Evolutionary conservation across 2,797 vertebrate genomes (phyloP).

Genomic region (Lycodopsis pacificus): DNA sequence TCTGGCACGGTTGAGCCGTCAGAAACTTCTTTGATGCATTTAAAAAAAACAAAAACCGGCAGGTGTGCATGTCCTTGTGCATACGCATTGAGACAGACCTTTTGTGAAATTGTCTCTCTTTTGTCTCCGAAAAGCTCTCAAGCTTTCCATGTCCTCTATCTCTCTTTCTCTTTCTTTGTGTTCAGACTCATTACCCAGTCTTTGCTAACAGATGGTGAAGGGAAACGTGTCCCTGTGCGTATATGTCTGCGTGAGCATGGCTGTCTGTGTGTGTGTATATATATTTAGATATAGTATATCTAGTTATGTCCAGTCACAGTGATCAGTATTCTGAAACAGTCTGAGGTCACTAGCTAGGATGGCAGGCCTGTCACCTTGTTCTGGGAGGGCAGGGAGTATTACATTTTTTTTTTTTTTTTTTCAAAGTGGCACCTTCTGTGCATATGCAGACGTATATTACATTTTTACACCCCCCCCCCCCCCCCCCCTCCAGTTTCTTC

Average conservation of each 20-base stretch:
- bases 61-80: constrained; percentile 41
- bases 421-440: not conserved
- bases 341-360: constrained; percentile 13
- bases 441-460: not conserved
- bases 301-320: constrained; percentile 37
- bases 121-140: constrained; percentile 37
- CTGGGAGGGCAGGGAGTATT: constrained; percentile 15
- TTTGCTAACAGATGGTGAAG: constrained; percentile 45
- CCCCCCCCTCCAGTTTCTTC: not conserved
- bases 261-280: constrained; percentile 30
- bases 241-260: constrained; percentile 8
- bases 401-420: not conserved
- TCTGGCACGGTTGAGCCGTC: constrained; percentile 52
- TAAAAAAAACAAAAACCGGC: constrained; percentile 16
- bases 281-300: constrained; percentile 15
- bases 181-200: constrained; percentile 40
- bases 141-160: constrained; percentile 3
- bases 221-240: constrained; percentile 18
- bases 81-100: constrained; percentile 14
- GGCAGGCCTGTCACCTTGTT: constrained; percentile 22
- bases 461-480: not conserved
- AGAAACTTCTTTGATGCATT: constrained; percentile 59
- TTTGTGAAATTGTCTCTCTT: constrained; percentile 34
- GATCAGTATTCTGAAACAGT: constrained; percentile 54
- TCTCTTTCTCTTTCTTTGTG: constrained; percentile 5